Evolutionary conservation across 2,113 vertebrate genomes (phyloP).

Genomic region (Tupaia tana): DNA sequence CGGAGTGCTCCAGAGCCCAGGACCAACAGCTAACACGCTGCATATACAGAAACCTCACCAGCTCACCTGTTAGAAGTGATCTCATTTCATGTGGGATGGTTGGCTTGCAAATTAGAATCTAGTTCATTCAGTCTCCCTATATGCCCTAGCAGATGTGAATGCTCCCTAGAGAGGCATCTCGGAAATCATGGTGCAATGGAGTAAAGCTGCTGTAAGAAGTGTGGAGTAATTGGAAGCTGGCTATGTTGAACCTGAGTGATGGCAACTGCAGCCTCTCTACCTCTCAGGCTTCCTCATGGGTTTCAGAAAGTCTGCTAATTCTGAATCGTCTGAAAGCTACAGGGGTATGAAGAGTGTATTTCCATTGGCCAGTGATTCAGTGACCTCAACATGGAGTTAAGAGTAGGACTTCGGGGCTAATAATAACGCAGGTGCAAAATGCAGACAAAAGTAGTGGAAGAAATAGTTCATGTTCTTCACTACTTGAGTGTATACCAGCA

Average conservation of each 20-base stretch:
- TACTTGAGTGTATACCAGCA: background rate
- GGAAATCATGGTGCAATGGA: background rate
- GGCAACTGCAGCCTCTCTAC: background rate
- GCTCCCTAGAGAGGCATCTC: background rate
- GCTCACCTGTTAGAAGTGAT: background rate
- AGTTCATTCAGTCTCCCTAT: background rate
- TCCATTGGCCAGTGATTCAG: background rate
- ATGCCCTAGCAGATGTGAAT: background rate
- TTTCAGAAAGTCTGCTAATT: conserved; percentile 46
- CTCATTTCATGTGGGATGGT: background rate
- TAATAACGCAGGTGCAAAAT: background rate
- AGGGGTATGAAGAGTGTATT: conserved; percentile 4
- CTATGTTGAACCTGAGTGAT: background rate
- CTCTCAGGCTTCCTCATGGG: conserved; percentile 2
- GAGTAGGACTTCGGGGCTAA: background rate
- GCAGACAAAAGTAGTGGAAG: conserved; percentile 14
- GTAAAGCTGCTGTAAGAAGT: background rate
- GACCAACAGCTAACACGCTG: background rate
- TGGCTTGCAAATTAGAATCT: background rate
- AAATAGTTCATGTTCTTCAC: background rate
- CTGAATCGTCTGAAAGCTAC: conserved; percentile 15
- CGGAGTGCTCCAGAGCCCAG: background rate
- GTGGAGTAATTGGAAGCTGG: background rate
- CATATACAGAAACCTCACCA: background rate
- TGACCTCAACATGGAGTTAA: background rate